phyloP scores from a whole-genome alignment of 2,888 invertebrate species.

The Oligia latruncula region DNA sequence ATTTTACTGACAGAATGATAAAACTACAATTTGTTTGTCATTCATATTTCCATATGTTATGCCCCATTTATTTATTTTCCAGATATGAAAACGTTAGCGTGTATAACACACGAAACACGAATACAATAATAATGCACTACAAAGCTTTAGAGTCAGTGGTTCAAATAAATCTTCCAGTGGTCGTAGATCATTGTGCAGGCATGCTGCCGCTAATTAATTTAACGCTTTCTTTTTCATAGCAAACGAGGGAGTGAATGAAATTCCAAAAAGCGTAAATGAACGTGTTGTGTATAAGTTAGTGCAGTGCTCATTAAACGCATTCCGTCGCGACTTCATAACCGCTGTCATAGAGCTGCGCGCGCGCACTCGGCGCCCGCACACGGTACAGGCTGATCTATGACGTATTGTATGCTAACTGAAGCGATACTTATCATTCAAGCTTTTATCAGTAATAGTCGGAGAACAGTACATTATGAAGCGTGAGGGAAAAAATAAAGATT shows the following conservation, averaged over 20 bases:
- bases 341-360: slow-evolving; percentile 66
- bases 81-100: slow-evolving; percentile 35
- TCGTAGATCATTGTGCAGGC: slow-evolving; percentile 81
- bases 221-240: slow-evolving; percentile 83
- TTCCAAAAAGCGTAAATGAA: slow-evolving; percentile 86
- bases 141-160: slow-evolving; percentile 58
- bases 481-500: slow-evolving; percentile 57
- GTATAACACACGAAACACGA: slow-evolving; percentile 47
- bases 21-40: slow-evolving; percentile 22
- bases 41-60: slow-evolving; percentile 35
- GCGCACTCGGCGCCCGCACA: slow-evolving; percentile 52
- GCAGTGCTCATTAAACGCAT: slow-evolving; percentile 84
- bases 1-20: slow-evolving; percentile 31
- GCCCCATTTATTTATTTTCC: slow-evolving; percentile 30
- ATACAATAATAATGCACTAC: slow-evolving; percentile 63
- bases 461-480: slow-evolving; percentile 49
- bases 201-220: slow-evolving; percentile 86
- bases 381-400: slow-evolving; percentile 65
- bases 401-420: slow-evolving; percentile 64
- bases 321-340: slow-evolving; percentile 77
- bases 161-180: slow-evolving; percentile 75
- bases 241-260: slow-evolving; percentile 83
- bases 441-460: slow-evolving; percentile 57
- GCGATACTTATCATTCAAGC: slow-evolving; percentile 57
- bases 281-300: slow-evolving; percentile 86